Conservation (phyloP, 2,113 vertebrate genomes). For the Amazona guildingii region DNA sequence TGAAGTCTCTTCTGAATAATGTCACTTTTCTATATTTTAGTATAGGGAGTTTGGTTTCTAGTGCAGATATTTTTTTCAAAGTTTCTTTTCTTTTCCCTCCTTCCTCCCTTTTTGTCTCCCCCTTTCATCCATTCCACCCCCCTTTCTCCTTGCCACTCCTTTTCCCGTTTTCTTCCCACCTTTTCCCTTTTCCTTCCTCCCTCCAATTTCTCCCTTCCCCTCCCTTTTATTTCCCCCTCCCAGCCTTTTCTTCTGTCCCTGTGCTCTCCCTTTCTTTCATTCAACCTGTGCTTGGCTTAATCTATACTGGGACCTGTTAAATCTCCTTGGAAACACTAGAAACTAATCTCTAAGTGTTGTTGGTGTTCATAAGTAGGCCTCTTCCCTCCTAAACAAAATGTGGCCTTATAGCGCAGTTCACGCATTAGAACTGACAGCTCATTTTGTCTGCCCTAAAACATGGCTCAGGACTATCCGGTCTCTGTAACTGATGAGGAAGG, state of each 20-base stretch:
- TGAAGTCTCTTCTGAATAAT: slow-evolving; percentile 25
- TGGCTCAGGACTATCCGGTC: background rate
- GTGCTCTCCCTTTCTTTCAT: background rate
- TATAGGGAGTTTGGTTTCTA: slow-evolving; percentile 20
- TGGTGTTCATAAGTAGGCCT: slow-evolving; percentile 39
- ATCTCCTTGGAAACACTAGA: slow-evolving; percentile 52
- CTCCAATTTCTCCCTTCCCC: background rate
- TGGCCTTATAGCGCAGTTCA: slow-evolving; percentile 44
- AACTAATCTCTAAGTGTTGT: slow-evolving; percentile 22
- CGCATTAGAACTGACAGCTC: slow-evolving; percentile 57
- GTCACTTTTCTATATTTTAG: slow-evolving; percentile 3
- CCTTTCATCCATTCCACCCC: background rate
- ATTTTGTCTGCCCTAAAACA: slow-evolving; percentile 54
- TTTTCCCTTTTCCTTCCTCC: background rate
- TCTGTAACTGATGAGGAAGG: slow-evolving; percentile 18
- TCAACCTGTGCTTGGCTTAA: background rate
- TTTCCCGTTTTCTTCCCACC: background rate
- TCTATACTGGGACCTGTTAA: background rate
- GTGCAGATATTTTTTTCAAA: background rate
- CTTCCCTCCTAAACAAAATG: slow-evolving; percentile 41
- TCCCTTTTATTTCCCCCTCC: background rate
- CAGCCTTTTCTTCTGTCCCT: background rate
- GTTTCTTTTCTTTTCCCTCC: background rate
- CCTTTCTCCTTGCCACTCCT: background rate
- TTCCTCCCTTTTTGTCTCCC: background rate